Evolutionary conservation across 2,888 invertebrate species (phyloP).

Genomic region (Drosophila lutescens): DNA sequence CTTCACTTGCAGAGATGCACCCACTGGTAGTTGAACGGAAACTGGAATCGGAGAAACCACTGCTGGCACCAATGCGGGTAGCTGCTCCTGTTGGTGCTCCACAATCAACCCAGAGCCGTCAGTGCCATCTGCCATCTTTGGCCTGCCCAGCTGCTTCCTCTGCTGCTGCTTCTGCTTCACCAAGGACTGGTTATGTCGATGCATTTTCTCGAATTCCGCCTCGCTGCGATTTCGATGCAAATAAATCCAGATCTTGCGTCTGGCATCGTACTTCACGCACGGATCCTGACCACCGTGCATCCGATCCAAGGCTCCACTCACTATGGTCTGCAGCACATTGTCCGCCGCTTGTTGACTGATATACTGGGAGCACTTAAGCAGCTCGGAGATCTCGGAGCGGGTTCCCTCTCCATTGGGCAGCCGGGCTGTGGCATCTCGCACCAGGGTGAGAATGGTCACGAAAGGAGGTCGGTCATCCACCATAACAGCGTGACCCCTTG

Average conservation of each 20-base stretch:
- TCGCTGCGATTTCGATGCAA: slow-evolving; percentile 90
- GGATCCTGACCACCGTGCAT: slow-evolving; percentile 95
- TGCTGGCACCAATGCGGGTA: slow-evolving; percentile 80
- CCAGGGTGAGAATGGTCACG: slow-evolving; percentile 94
- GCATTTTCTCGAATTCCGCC: slow-evolving; percentile 88
- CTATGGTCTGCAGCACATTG: slow-evolving; percentile 88
- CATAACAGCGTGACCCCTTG: slow-evolving; percentile 93
- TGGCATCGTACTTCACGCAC: slow-evolving; percentile 96
- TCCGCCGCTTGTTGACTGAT: slow-evolving; percentile 85
- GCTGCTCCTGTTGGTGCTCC: slow-evolving; percentile 13
- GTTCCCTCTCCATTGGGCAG: slow-evolving; percentile 97
- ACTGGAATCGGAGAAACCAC: slow-evolving; percentile 47
- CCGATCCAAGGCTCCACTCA: slow-evolving; percentile 95
- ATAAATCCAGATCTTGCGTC: slow-evolving; percentile 98
- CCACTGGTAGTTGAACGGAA: slow-evolving; percentile 14
- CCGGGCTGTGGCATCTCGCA: slow-evolving; percentile 96
- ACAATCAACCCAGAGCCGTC: background rate
- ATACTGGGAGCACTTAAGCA: slow-evolving; percentile 91
- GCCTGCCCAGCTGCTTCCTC: slow-evolving; percentile 60
- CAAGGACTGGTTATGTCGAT: slow-evolving; percentile 88
- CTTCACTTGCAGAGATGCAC: slow-evolving; percentile 46
- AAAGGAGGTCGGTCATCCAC: slow-evolving; percentile 93
- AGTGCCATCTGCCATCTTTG: slow-evolving; percentile 49
- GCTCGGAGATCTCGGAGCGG: slow-evolving; percentile 94
- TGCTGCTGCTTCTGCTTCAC: slow-evolving; percentile 85